Evolutionary conservation across 1,140 invertebrate genomes (phyloP), one percentile per base, ranked within the genome.

Genomic region (Probaryconus sp.): DNA sequence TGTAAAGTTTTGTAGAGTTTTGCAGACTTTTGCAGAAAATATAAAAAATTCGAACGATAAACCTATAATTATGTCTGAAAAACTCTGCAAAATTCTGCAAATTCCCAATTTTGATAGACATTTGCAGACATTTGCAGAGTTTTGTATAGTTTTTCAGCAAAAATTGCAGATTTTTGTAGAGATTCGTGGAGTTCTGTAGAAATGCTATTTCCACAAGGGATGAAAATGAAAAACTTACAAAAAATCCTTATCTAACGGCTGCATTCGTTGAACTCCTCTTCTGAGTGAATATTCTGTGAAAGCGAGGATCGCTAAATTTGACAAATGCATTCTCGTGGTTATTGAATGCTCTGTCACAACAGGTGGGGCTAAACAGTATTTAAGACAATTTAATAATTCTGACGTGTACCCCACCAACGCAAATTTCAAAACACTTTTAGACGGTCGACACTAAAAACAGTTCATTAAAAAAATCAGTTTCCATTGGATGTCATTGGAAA

Each of bases 351-450:
- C 91, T 28, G 79, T 81, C 14, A 89, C 84, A 60, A 85, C 87
- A 68, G 88, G 88, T 73, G 83, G 87, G 73, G 81, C 85, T 72
- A 90, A 90, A 81, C 81, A 93, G 61, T 86, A 88, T 79, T 89
- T 89, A 1, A 92, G 85, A 76, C 90, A 91, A 47, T 89, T 90
- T 51, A 94, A 88, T 28, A 94, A 83, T 69, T 94, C 92, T 28
- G 89, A 89, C 5, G 93, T 91, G 77, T 92, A 90, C 2, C 93
- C 93, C 71, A 91, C 89, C 37, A 91, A 90, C 50, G 94, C 93
- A 77, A 95, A 90, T 83, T 93, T 93, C 11, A 94, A 88, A 9
- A 94, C 91, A 60, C 92, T 90, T 70, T 93, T 93, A 35, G 93
- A 87, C 47, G 93, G 89, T 68, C 90, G 88, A 83, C 90, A 91